Evolutionary conservation across 1,140 invertebrate genomes (phyloP), one percentile per base, ranked within the genome.

Genomic region (Drosophila nasuta): DNA sequence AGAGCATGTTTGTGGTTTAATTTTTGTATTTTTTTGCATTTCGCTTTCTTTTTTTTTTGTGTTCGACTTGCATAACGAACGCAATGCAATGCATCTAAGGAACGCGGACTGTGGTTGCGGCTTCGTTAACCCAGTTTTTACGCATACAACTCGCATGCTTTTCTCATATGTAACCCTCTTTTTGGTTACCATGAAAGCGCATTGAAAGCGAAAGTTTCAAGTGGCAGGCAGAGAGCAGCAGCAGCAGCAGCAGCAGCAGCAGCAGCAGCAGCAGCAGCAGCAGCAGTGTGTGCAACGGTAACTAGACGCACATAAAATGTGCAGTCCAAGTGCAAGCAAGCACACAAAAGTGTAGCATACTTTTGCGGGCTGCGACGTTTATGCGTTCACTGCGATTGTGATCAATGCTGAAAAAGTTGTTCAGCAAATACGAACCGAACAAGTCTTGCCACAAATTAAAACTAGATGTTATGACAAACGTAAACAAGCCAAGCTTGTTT

Each of bases 121-220:
- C 80, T 89, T 88, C 85, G 83, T 88, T 88, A 88, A 85, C 83
- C 83, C 60, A 88, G 83, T 78, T 88, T 83, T 83, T 56, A 13
- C 41, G 46, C 46, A 51, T 48, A 49, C 8, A 38, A 38, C 49
- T 56, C 33, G 38, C 5, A 45, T 13, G 20, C 35, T 49, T 54
- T 54, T 30, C 8, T 49, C 73, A 70, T 52, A 56, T 72, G 52
- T 43, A 48, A 52, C 64, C 35, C 48, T 56, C 52, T 60, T 72
- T 69, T 63, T 41, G 25, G 58, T 58, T 62, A 60, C 76, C 57
- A 78, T 78, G 66, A 69, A 81, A 66, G 30, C 59, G 57, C 69
- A 75, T 77, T 77, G 77, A 87, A 89, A 89, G 85, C 73, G 60
- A 83, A 74, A 81, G 85, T 83, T 87, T 83, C 73, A 80, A 87